Percentiles rank a stretch among this genome's conserved stretches.
Conservation (phyloP, 2,888 invertebrate species). For the Clunio marinus region DNA sequence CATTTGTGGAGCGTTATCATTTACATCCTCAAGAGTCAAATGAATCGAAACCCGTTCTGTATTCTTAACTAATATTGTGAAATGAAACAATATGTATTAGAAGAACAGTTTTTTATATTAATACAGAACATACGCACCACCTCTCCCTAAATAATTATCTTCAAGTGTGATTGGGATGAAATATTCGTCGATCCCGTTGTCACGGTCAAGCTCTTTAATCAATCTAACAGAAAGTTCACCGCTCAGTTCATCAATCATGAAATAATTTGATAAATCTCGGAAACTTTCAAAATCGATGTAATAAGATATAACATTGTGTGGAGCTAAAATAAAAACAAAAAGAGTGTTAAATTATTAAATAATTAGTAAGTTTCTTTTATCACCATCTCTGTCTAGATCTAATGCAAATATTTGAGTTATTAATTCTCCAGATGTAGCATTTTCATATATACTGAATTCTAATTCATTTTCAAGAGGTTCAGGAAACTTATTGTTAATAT, state of each 20-base stretch:
- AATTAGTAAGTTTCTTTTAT: constrained; percentile 42
- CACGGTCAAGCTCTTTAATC: constrained; percentile 54
- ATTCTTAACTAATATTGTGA: constrained; percentile 40
- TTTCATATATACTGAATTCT: constrained; percentile 53
- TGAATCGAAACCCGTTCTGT: constrained; percentile 47
- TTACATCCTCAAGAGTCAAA: constrained; percentile 56
- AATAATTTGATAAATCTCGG: constrained; percentile 52
- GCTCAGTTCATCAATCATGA: constrained; percentile 53
- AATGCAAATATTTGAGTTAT: constrained; percentile 53
- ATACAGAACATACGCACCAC: constrained; percentile 46
- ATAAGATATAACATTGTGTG: constrained; percentile 56
- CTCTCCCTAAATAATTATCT: constrained; percentile 55
- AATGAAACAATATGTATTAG: no score
- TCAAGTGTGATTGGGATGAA: constrained; percentile 53
- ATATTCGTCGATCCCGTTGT: constrained; percentile 52
- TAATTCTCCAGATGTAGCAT: constrained; percentile 50
- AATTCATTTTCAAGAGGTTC: constrained; percentile 46
- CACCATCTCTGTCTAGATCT: constrained; percentile 57
- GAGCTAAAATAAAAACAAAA: constrained; percentile 48
- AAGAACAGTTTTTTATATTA: not conserved
- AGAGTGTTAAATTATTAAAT: constrained; percentile 20
- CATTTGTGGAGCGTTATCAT: constrained; percentile 58
- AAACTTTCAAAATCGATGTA: constrained; percentile 54
- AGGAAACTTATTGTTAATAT: constrained; percentile 59
- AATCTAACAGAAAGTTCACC: constrained; percentile 54